Evolutionary conservation across 2,888 invertebrate species (phyloP).

Genomic region (Teinopalpus imperialis): DNA sequence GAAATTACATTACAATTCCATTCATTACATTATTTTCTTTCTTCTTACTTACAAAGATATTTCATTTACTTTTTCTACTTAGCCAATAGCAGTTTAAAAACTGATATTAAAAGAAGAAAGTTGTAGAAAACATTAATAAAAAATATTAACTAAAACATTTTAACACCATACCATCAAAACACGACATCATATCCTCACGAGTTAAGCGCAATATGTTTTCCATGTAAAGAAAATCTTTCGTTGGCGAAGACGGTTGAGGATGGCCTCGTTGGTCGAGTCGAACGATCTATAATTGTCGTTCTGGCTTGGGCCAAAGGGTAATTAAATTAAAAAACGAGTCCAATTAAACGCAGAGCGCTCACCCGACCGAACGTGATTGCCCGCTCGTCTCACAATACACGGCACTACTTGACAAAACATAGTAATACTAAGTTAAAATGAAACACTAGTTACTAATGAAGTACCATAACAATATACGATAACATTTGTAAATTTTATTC

Average conservation of each 20-base stretch:
- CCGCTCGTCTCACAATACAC: conserved; percentile 22
- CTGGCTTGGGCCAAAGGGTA: conserved; percentile 77
- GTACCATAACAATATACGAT: too few species aligned
- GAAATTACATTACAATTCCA: too few species aligned
- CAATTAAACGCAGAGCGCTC: conserved; percentile 63
- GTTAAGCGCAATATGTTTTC: conserved; percentile 1
- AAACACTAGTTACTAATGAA: background rate
- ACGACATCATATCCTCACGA: too few species aligned
- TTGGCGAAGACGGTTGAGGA: conserved; percentile 7
- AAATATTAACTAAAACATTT: too few species aligned
- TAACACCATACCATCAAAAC: too few species aligned
- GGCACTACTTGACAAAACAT: conserved; percentile 18
- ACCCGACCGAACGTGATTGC: conserved; percentile 36
- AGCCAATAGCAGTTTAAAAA: too few species aligned
- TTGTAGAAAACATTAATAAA: too few species aligned
- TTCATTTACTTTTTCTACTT: too few species aligned
- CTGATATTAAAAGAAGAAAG: too few species aligned
- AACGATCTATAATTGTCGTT: conserved; percentile 72
- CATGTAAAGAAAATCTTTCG: conserved; percentile 5
- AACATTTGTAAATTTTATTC: too few species aligned
- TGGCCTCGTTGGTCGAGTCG: conserved; percentile 39
- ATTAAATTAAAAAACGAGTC: conserved; percentile 81
- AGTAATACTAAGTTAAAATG: background rate
- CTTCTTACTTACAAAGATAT: too few species aligned
- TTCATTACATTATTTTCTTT: too few species aligned